phyloP scores from a whole-genome alignment of 2,797 vertebrate species.

The Smutsia temminckii region DNA sequence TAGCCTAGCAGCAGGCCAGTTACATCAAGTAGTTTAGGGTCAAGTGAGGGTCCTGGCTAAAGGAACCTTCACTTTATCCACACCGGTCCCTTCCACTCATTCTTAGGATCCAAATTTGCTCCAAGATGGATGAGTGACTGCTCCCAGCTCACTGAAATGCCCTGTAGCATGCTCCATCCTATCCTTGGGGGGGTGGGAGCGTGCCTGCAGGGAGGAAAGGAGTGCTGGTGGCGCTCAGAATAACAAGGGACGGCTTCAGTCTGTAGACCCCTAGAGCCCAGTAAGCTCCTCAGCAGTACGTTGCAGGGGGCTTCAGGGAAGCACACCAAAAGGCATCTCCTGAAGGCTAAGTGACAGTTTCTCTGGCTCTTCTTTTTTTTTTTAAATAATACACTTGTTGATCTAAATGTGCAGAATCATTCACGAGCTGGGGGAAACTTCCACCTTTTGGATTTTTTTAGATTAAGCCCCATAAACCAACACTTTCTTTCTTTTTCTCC shows the following conservation, averaged over 20 bases:
- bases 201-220: too few relatives aligned
- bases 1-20: too few relatives aligned
- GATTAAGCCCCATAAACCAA: background rate
- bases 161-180: too few relatives aligned
- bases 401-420: background rate
- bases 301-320: background rate
- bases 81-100: background rate
- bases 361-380: background rate
- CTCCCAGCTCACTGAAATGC: background rate
- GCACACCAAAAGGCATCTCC: background rate
- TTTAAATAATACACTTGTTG: background rate
- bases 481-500: background rate
- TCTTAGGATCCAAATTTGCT: background rate
- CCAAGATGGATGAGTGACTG: background rate
- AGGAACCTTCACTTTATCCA: too few relatives aligned
- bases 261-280: background rate
- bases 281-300: background rate
- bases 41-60: too few relatives aligned
- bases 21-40: too few relatives aligned
- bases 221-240: background rate
- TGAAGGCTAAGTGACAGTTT: background rate
- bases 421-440: background rate
- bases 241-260: background rate
- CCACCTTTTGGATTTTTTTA: constrained; percentile 9
- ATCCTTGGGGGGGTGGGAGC: too few relatives aligned